phyloP scores from a whole-genome alignment of 1,140 invertebrate genomes.

The Galendromus occidentalis region DNA sequence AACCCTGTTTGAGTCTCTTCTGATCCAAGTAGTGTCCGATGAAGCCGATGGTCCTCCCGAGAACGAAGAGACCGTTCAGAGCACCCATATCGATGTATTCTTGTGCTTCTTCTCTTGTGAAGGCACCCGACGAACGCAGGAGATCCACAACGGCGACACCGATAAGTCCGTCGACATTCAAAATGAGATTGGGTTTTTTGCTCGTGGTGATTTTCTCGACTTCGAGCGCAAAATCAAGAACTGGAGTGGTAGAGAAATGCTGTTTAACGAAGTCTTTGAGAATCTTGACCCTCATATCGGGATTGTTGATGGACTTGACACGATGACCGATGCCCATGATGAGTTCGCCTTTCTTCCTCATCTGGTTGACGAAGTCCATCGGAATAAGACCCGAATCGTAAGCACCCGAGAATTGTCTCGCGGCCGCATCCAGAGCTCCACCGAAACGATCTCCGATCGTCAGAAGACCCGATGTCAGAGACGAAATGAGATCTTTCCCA shows the following conservation, averaged over 20 bases:
- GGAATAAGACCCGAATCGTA: conserved; percentile 81
- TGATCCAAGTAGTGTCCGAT: conserved; percentile 98
- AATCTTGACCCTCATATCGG: conserved; percentile 86
- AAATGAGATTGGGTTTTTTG: conserved; percentile 96
- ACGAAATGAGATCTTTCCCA: conserved; percentile 95
- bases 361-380: conserved; percentile 96
- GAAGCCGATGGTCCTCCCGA: conserved; percentile 94
- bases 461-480: conserved; percentile 77
- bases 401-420: conserved; percentile 83
- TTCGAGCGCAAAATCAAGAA: conserved; percentile 83
- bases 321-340: conserved; percentile 99
- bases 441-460: conserved; percentile 98
- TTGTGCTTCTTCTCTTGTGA: conserved; percentile 88
- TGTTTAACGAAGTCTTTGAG: conserved; percentile 88
- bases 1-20: conserved; percentile 89
- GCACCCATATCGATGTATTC: conserved; percentile 95
- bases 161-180: conserved; percentile 97
- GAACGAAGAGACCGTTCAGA: conserved; percentile 92
- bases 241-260: conserved; percentile 73
- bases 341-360: conserved; percentile 84
- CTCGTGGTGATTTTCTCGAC: conserved; percentile 97
- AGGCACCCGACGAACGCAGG: conserved; percentile 69
- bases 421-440: conserved; percentile 88
- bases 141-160: conserved; percentile 93
- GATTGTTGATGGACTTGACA: conserved; percentile 97